Percentiles rank a stretch among this genome's conserved stretches.
These are phyloP conservation scores for Hybognathus amarus DNA, from an alignment of 2,797 vertebrate species.

Conservation along the genomic window DNA sequence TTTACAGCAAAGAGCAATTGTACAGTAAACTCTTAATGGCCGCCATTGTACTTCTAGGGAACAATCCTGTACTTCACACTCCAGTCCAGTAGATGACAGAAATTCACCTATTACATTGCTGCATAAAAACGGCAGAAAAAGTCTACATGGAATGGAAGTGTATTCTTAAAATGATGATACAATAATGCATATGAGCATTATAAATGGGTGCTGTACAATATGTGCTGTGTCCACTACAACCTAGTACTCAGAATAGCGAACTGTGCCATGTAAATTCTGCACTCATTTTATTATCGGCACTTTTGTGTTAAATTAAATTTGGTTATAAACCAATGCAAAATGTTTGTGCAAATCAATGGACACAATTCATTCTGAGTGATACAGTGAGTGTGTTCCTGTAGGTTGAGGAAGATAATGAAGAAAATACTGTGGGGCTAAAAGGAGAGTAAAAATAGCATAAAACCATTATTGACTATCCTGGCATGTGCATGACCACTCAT, in stretches of 20 bases:
- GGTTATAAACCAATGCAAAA: neutral
- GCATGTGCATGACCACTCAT: constrained; percentile 66
- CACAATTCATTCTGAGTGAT: neutral
- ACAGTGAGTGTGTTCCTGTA: neutral
- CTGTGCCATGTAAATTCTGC: neutral
- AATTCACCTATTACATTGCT: neutral
- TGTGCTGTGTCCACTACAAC: neutral
- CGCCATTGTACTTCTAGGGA: too few species aligned
- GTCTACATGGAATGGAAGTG: neutral
- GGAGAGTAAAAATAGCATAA: constrained; percentile 22
- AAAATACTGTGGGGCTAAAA: neutral
- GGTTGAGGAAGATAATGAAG: neutral
- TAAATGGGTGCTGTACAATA: neutral
- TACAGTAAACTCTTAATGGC: neutral
- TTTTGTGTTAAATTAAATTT: neutral
- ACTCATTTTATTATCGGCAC: neutral
- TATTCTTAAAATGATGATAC: neutral
- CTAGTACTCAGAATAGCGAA: neutral
- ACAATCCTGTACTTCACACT: neutral
- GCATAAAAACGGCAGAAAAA: neutral
- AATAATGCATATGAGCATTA: neutral
- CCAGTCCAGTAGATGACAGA: neutral
- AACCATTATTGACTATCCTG: constrained; percentile 63
- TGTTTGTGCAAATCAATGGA: neutral
- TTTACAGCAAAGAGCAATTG: neutral